Conservation (phyloP, 2,888 invertebrate genomes). For the Leptinotarsa peninsularis region DNA sequence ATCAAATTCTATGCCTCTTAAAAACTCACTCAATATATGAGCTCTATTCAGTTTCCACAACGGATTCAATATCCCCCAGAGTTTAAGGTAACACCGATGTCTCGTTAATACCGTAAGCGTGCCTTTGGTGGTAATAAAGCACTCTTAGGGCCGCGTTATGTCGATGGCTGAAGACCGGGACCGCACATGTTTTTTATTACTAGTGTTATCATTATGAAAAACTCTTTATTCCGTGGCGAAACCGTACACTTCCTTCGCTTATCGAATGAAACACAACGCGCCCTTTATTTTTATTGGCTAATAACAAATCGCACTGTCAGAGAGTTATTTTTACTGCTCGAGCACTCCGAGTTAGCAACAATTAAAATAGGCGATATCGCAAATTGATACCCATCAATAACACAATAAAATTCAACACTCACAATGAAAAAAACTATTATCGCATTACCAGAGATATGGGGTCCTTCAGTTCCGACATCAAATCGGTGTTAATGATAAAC, state of each 20-base stretch:
- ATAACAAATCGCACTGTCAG: constrained; percentile 13
- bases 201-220: not conserved
- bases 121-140: too few relatives aligned
- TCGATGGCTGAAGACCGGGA: too few relatives aligned
- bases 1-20: too few relatives aligned
- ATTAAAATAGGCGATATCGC: constrained; percentile 4
- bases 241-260: not conserved
- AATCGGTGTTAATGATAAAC: constrained; percentile 37
- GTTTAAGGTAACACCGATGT: too few relatives aligned
- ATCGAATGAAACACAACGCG: constrained; percentile 6
- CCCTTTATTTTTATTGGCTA: constrained; percentile 12
- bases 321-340: constrained; percentile 4
- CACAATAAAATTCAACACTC: not conserved
- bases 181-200: too few relatives aligned
- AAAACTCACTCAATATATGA: too few relatives aligned
- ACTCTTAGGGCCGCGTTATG: too few relatives aligned
- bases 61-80: too few relatives aligned
- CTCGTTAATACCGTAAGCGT: too few relatives aligned
- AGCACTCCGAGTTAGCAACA: constrained; percentile 15
- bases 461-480: constrained; percentile 23
- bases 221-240: not conserved
- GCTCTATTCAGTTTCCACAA: too few relatives aligned
- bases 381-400: constrained; percentile 19
- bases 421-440: constrained; percentile 6
- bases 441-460: not conserved